Base-by-base conservation (phyloP, 2,888 invertebrate species). In the Tanypteryx hageni region DNA sequence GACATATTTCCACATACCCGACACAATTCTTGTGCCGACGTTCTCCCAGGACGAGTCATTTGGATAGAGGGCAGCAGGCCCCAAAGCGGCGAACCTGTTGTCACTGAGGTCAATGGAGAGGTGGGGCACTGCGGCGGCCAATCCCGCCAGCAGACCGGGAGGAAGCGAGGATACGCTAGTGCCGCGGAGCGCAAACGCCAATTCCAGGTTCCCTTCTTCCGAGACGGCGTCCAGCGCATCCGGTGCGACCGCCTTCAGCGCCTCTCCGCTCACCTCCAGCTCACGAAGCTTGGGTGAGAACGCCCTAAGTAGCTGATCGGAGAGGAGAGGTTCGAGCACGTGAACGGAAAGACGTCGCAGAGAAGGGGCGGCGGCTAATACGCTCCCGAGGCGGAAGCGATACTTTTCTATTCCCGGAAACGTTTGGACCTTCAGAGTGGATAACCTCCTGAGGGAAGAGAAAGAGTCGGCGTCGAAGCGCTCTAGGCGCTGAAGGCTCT, bases 11-110 rank as follows among this genome's bases (percentile, higher is more conserved):
- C 7, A 94, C 95, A 95, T 95, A 97, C 98, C 97, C 95, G 97
- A 97, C 92, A 98, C 97, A 94, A 98, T 96, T 94, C 98, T 97
- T 9, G 98, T 98, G 18, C 98, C 98, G 93, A 98, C 97, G 93
- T 97, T 97, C 95, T 98, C 98, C 98, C 98, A 98, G 94, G 97
- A 97, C 56, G 98, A 97, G 93, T 97, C 97, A 95, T 98, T 98
- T 58, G 98, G 97, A 95, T 98, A 98, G 95, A 98, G 97, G 93
- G 98, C 97, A 93, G 98, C 97, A 92, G 98, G 97, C 94, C 97
- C 97, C 93, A 98, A 96, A 93, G 97, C 97, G 64, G 97, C 96
- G 94, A 98, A 96, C 95, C 97, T 96, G 95, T 99, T 99, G 94
- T 97, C 96, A 93, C 98, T 97, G 93, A 98, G 96, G 95, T 98